These are phyloP conservation scores for Seriola aureovittata DNA, from an alignment of 2,113 vertebrate species.

Conservation along the genomic window DNA sequence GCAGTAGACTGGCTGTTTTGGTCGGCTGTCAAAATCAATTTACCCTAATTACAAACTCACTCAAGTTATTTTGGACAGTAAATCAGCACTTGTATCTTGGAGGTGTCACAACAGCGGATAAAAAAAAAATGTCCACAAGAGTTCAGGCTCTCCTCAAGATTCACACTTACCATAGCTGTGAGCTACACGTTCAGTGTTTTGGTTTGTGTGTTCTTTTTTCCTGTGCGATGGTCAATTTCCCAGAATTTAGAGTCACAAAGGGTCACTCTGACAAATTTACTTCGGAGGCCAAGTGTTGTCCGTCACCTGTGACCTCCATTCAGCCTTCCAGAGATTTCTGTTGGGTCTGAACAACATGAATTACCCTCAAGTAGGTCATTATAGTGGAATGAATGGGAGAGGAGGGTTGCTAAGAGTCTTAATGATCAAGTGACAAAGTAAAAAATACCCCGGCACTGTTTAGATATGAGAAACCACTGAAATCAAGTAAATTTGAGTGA, in stretches of 20 bases:
- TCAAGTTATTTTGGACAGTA: constrained; percentile 41
- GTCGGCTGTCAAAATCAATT: constrained; percentile 37
- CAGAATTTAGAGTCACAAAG: constrained; percentile 12
- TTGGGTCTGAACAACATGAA: constrained; percentile 29
- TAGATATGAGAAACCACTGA: constrained; percentile 57
- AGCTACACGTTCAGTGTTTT: not conserved
- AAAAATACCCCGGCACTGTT: constrained; percentile 43
- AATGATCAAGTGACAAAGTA: constrained; percentile 40
- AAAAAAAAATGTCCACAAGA: constrained; percentile 7
- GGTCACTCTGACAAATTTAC: constrained; percentile 4
- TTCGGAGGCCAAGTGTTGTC: constrained; percentile 14
- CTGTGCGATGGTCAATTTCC: constrained; percentile 5
- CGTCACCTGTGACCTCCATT: constrained; percentile 1
- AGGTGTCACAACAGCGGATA: constrained; percentile 26
- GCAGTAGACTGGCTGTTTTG: constrained; percentile 69
- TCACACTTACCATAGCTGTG: not conserved
- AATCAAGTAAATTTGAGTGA: constrained; percentile 59
- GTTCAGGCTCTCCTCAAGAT: not conserved
- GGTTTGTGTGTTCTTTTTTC: constrained; percentile 17
- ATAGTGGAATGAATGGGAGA: not conserved
- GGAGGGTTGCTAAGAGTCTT: constrained; percentile 46
- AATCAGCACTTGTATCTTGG: constrained; percentile 34
- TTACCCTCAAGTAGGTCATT: not conserved
- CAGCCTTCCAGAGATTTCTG: constrained; percentile 26
- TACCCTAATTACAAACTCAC: not conserved